These are phyloP conservation scores for Altica lythri DNA, from an alignment of 2,888 invertebrate genomes.

Conservation along the genomic window DNA sequence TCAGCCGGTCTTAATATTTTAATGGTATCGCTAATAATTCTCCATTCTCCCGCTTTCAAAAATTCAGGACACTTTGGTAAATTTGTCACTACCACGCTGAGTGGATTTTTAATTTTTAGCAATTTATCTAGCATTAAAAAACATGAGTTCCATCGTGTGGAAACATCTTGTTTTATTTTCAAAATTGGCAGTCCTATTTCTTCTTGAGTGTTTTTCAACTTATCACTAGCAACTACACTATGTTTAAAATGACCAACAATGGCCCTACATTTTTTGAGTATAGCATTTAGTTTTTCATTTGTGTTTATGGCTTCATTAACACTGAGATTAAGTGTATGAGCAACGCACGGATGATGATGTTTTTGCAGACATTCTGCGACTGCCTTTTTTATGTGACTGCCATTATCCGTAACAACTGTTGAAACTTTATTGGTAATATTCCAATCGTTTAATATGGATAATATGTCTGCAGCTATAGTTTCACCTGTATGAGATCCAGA, in stretches of 20 bases:
- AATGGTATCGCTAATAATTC: too few species aligned
- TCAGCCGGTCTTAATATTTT: slow-evolving; percentile 21
- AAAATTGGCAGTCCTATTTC: slow-evolving; percentile 11
- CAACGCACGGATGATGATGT: slow-evolving; percentile 38
- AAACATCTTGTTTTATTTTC: slow-evolving; percentile 42
- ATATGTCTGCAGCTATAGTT: background rate
- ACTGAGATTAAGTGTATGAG: slow-evolving; percentile 35
- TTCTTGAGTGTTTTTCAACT: slow-evolving; percentile 17
- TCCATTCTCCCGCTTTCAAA: slow-evolving; percentile 28
- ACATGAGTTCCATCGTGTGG: slow-evolving; percentile 34
- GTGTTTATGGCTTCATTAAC: too few species aligned
- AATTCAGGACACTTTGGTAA: slow-evolving; percentile 24
- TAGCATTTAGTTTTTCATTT: background rate
- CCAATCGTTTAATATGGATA: background rate
- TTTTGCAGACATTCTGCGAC: slow-evolving; percentile 30
- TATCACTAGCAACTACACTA: slow-evolving; percentile 22
- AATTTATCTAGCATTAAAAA: too few species aligned
- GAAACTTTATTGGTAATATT: background rate
- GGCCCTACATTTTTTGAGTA: background rate
- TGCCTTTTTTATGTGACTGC: slow-evolving; percentile 34
- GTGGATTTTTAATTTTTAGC: slow-evolving; percentile 12
- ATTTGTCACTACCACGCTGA: slow-evolving; percentile 23
- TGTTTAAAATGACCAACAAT: background rate
- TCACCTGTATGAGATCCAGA: background rate
- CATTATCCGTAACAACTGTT: background rate